Percentiles rank a stretch among this genome's conserved stretches.
Conservation (phyloP, 2,888 invertebrate genomes). For the Acronicta leporina region DNA sequence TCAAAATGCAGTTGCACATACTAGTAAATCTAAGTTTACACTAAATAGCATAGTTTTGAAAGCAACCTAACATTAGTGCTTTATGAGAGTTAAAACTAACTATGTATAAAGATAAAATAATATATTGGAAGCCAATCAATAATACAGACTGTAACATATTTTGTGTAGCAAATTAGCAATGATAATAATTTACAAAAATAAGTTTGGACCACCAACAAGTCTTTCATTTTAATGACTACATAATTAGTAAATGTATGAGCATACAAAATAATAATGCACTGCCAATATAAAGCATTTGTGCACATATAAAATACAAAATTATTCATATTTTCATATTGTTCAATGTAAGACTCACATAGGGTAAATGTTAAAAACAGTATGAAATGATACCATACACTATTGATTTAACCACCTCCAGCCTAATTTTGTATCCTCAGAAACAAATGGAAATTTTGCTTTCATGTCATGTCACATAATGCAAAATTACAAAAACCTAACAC, state of each 20-base stretch:
- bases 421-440: constrained; percentile 39
- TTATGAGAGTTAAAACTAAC: constrained; percentile 71
- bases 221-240: constrained; percentile 71
- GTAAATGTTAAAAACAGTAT: constrained; percentile 44
- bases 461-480: constrained; percentile 30
- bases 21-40: constrained; percentile 74
- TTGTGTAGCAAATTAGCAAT: constrained; percentile 46
- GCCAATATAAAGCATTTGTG: constrained; percentile 64
- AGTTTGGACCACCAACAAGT: constrained; percentile 86
- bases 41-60: constrained; percentile 81
- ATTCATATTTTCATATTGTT: constrained; percentile 42
- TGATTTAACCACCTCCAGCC: constrained; percentile 34
- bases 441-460: constrained; percentile 3
- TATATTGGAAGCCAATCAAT: constrained; percentile 77
- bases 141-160: constrained; percentile 57
- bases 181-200: constrained; percentile 59
- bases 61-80: constrained; percentile 86
- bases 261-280: constrained; percentile 56
- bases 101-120: constrained; percentile 65
- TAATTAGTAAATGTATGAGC: constrained; percentile 55
- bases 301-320: constrained; percentile 56
- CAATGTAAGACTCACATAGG: constrained; percentile 52
- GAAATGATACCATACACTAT: constrained; percentile 37
- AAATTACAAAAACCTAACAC: constrained; percentile 36
- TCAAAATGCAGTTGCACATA: constrained; percentile 82